Evolutionary conservation across 2,797 vertebrate genomes (phyloP).

Genomic region (Scomberomorus guttatus): DNA sequence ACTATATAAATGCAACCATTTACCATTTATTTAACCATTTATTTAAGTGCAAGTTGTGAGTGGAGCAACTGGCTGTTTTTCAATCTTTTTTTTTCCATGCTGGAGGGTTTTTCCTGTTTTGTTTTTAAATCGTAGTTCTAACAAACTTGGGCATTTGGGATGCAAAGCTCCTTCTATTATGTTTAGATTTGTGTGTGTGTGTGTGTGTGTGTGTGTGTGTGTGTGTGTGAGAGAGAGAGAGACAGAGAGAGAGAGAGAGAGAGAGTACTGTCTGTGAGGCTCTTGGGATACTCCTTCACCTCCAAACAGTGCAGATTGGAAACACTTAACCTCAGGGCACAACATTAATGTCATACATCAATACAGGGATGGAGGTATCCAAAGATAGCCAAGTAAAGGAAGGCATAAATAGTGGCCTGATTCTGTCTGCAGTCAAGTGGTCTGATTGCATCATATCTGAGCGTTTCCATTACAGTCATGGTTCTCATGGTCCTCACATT

Average conservation of each 20-base stretch:
- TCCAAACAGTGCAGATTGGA: slow-evolving; percentile 43
- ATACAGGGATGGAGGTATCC: slow-evolving; percentile 34
- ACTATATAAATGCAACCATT: too few species aligned
- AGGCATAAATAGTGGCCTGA: slow-evolving; percentile 52
- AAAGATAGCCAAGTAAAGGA: slow-evolving; percentile 47
- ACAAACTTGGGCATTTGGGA: background rate
- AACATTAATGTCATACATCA: slow-evolving; percentile 48
- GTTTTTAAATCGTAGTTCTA: slow-evolving; percentile 14
- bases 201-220: slow-evolving; percentile 3
- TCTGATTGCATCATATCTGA: slow-evolving; percentile 50
- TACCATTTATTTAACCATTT: too few species aligned
- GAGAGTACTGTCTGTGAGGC: slow-evolving; percentile 1
- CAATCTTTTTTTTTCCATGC: background rate
- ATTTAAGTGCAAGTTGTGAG: background rate
- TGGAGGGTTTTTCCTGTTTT: background rate
- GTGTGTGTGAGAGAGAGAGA: too few species aligned
- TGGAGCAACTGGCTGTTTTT: slow-evolving; percentile 17
- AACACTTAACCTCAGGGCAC: slow-evolving; percentile 62
- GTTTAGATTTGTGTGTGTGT: background rate
- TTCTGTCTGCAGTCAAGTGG: slow-evolving; percentile 64
- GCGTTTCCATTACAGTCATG: slow-evolving; percentile 59
- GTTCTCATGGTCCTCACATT: slow-evolving; percentile 42
- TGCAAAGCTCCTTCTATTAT: slow-evolving; percentile 7
- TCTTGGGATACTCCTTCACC: slow-evolving; percentile 44
- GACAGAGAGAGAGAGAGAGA: too few species aligned